Base-by-base conservation (phyloP, 2,888 invertebrate species). In the Eristalis tenax region DNA sequence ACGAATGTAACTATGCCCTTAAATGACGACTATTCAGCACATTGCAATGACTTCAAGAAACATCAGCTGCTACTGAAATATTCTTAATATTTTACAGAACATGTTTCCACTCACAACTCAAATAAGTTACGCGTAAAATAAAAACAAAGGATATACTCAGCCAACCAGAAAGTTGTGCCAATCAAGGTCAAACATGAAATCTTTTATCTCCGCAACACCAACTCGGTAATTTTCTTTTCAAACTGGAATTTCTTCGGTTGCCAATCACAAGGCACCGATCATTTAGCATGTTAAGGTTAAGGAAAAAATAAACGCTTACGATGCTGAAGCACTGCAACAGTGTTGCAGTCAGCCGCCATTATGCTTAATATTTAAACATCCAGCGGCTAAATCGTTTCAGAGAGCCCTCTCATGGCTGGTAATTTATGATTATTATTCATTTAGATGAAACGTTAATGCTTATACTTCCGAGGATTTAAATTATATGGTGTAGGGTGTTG, bases 351-450 rank as follows among this genome's bases (percentile, higher is more conserved):
- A 70, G 38, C 59, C 38, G 26, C 22, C 76, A 50, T 76, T 56
- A 38, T 71, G 70, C 76, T 82, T 76, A 59, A 59, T 76, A 70
- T 75, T 75, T 81, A 43, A 69, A 70, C 76, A 59, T 66, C 43
- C 23, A 56, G 5, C 26, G 43, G 22, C 6, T 26, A 69, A 13
- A 35, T 40, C 32, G 57, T 66, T 66, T 43, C 18, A 59, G 66
- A 61, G 13, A 59, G n/a, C 8, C 18, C 4, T 65, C 22, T 38
- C 38, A 61, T 61, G 26, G 18, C 1, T 40, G n/a, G 8, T n/a
- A 38, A 26, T 38, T 70, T 38, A 59, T 40, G 38, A 70, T 38
- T 61, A 59, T 56, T 57, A 32, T 69, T 50, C 68, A 69, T 50
- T 56, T 28, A 28, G 32, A 50, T 50, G 50, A 50, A 50, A 50